Conservation (phyloP, 2,113 vertebrate genomes). For the Dendropsophus ebraccatus region DNA sequence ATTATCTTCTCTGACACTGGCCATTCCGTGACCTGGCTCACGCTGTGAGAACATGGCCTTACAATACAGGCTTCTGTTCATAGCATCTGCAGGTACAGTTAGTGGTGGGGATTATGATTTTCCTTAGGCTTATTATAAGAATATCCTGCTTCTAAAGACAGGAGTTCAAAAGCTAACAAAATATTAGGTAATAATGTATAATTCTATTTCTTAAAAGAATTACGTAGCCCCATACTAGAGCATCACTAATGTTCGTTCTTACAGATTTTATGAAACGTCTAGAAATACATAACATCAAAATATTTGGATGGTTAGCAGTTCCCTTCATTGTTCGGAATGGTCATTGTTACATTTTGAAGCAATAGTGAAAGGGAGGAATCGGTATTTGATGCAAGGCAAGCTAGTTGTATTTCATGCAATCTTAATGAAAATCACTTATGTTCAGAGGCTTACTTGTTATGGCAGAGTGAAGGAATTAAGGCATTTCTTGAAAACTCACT, state of each 20-base stretch:
- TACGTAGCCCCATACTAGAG: not conserved
- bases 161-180: not conserved
- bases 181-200: not conserved
- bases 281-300: not conserved
- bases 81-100: too few relatives aligned
- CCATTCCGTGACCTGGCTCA: too few relatives aligned
- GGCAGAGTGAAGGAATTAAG: conserved; percentile 10
- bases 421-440: conserved; percentile 46
- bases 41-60: too few relatives aligned
- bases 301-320: not conserved
- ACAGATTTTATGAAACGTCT: not conserved
- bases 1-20: too few relatives aligned
- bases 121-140: too few relatives aligned
- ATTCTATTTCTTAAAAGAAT: not conserved
- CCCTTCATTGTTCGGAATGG: not conserved
- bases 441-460: not conserved
- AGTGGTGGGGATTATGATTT: not conserved
- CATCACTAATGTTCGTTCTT: not conserved
- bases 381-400: not conserved
- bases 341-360: too few relatives aligned
- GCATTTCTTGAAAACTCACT: not conserved
- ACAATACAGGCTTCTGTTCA: too few relatives aligned
- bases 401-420: conserved; percentile 21
- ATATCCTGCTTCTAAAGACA: not conserved
- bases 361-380: not conserved